Percentiles rank a stretch among this genome's conserved stretches.
Conservation (phyloP, 1,140 invertebrate species). For the Delia radicum region DNA sequence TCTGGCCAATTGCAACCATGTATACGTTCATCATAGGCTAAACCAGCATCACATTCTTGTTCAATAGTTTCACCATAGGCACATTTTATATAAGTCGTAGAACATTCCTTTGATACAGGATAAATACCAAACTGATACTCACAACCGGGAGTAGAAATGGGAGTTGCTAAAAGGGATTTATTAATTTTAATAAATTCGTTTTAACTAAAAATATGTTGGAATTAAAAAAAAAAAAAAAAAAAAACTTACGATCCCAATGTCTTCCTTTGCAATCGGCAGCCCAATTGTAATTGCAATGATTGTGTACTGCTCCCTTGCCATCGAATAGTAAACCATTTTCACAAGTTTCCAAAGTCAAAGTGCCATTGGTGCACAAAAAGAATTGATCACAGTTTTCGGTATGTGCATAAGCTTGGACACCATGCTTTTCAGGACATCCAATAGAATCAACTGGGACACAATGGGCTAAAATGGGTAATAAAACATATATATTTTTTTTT, state of each 20-base stretch:
- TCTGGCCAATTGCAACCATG: slow-evolving; percentile 94
- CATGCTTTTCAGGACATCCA: slow-evolving; percentile 68
- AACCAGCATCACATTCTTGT: slow-evolving; percentile 78
- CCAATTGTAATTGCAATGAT: slow-evolving; percentile 94
- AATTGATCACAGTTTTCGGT: slow-evolving; percentile 83
- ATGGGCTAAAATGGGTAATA: slow-evolving; percentile 36
- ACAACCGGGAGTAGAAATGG: slow-evolving; percentile 76
- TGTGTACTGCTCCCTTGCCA: slow-evolving; percentile 82
- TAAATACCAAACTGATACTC: slow-evolving; percentile 89
- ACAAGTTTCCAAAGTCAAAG: slow-evolving; percentile 83
- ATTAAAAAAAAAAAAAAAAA: no score
- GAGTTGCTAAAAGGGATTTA: slow-evolving; percentile 64
- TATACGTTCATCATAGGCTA: slow-evolving; percentile 84
- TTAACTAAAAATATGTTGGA: neutral
- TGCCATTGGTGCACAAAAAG: slow-evolving; percentile 89
- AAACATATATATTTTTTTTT: neutral
- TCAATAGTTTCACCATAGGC: slow-evolving; percentile 76
- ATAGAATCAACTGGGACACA: slow-evolving; percentile 50
- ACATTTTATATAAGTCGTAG: slow-evolving; percentile 84
- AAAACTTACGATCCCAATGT: slow-evolving; percentile 73
- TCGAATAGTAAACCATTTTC: slow-evolving; percentile 91
- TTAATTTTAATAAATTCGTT: neutral
- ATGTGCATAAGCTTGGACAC: slow-evolving; percentile 78
- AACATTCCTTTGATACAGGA: slow-evolving; percentile 74
- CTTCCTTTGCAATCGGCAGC: slow-evolving; percentile 85